These are phyloP conservation scores for Pyrochroa serraticornis DNA, from an alignment of 2,888 invertebrate species.

Conservation along the genomic window DNA sequence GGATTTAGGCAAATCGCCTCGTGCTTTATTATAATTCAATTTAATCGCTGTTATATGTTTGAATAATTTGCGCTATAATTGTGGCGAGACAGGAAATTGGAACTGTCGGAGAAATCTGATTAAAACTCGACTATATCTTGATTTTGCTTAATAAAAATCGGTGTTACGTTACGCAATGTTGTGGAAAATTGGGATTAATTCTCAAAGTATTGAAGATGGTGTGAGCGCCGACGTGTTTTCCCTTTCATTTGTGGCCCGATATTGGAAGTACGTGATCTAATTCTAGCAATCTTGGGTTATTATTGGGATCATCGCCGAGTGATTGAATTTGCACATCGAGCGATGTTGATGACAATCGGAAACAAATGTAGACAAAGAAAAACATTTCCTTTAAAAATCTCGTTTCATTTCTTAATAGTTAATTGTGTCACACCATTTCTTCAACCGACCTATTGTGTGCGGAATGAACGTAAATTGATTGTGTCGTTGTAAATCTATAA, in stretches of 20 bases:
- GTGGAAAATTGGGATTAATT: too few relatives aligned
- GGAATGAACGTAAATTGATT: conserved; percentile 13
- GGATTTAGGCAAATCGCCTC: not conserved
- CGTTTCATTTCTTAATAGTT: too few relatives aligned
- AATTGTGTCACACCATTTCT: too few relatives aligned
- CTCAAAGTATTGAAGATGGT: not conserved
- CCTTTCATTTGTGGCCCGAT: conserved; percentile 8
- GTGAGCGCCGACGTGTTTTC: not conserved
- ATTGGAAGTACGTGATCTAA: conserved; percentile 23
- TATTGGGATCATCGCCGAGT: conserved; percentile 18
- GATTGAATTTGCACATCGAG: conserved; percentile 18
- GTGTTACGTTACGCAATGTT: too few relatives aligned
- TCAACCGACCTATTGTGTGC: too few relatives aligned
- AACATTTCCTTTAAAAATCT: too few relatives aligned
- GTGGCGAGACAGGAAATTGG: conserved; percentile 13
- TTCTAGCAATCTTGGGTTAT: conserved; percentile 16
- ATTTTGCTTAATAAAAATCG: not conserved
- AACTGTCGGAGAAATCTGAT: conserved; percentile 9
- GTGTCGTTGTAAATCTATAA: conserved; percentile 14
- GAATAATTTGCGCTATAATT: not conserved
- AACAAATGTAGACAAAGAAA: not conserved
- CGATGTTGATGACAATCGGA: not conserved
- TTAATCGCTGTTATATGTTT: not conserved
- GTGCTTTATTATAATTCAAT: conserved; percentile 7
- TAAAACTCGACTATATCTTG: conserved; percentile 2